Percentiles rank a stretch among this genome's conserved stretches.
Evolutionary conservation across 2,888 invertebrate species (phyloP).

Genomic region (Tachina lurida): DNA sequence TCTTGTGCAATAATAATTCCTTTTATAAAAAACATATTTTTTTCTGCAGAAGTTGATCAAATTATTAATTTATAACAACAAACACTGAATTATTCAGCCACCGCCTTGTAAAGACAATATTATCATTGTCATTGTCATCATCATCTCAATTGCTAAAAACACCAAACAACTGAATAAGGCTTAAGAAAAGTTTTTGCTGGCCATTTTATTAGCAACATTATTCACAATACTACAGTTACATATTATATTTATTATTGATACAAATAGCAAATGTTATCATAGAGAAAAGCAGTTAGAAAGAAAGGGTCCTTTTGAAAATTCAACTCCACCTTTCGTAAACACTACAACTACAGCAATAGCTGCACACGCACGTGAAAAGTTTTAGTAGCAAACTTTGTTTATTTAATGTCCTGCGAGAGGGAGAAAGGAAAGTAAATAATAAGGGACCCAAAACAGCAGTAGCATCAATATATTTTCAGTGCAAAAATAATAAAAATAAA

Average conservation of each 20-base stretch:
- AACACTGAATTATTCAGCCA: neutral
- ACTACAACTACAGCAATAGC: neutral
- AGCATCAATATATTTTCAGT: neutral
- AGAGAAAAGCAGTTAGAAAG: constrained; percentile 18
- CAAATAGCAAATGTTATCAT: constrained; percentile 57
- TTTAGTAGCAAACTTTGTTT: neutral
- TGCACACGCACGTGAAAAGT: neutral
- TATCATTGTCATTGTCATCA: neutral
- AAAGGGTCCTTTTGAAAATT: neutral
- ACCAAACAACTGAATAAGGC: neutral
- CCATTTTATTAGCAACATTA: constrained; percentile 15
- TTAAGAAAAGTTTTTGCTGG: constrained; percentile 34
- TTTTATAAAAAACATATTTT: too few relatives aligned
- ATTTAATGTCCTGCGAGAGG: neutral
- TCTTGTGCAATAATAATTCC: too few relatives aligned
- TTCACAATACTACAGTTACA: neutral
- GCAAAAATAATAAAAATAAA: neutral
- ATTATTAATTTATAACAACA: constrained; percentile 22
- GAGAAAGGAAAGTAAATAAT: constrained; percentile 27
- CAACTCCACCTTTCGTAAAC: neutral
- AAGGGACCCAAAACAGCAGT: neutral
- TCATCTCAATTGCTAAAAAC: neutral
- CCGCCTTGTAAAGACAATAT: neutral
- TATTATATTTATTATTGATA: constrained; percentile 21
- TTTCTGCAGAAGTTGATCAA: neutral